These are phyloP conservation scores for Perizoma flavofasciatum DNA, from an alignment of 2,888 invertebrate genomes.

Conservation along the genomic window DNA sequence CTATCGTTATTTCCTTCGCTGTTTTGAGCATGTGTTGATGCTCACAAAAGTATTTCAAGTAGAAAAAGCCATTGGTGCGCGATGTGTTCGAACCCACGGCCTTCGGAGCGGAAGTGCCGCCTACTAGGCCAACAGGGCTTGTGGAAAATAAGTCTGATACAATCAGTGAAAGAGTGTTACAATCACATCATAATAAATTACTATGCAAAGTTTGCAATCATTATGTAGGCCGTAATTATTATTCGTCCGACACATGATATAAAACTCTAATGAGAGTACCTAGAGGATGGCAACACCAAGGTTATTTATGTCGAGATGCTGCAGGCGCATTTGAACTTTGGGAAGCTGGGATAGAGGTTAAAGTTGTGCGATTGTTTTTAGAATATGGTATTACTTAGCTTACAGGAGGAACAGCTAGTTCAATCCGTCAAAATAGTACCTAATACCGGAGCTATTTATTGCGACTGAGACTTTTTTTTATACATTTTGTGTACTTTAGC, in stretches of 20 bases:
- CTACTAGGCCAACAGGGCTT: too few relatives aligned
- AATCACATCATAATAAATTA: conserved; percentile 17
- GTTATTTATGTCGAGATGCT: conserved; percentile 20
- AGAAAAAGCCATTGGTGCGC: too few relatives aligned
- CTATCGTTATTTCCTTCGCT: too few relatives aligned
- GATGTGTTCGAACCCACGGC: too few relatives aligned
- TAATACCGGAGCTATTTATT: too few relatives aligned
- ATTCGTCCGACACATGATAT: conserved; percentile 29
- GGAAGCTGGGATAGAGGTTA: background rate
- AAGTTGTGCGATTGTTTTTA: conserved; percentile 9
- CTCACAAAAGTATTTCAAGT: too few relatives aligned
- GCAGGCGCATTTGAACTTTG: conserved; percentile 8
- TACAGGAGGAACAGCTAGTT: conserved; percentile 5
- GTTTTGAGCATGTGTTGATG: too few relatives aligned
- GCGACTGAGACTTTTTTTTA: too few relatives aligned
- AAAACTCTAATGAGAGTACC: conserved; percentile 23
- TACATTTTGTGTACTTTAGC: too few relatives aligned
- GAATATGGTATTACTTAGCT: conserved; percentile 9
- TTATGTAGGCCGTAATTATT: conserved; percentile 29
- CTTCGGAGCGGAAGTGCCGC: too few relatives aligned
- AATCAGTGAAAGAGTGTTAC: conserved; percentile 20
- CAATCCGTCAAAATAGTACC: background rate
- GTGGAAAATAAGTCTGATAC: conserved; percentile 12
- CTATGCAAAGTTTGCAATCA: conserved; percentile 25
- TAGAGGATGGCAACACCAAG: conserved; percentile 20